Conservation (phyloP, 1,140 invertebrate species). For the Lethrus apterus region DNA sequence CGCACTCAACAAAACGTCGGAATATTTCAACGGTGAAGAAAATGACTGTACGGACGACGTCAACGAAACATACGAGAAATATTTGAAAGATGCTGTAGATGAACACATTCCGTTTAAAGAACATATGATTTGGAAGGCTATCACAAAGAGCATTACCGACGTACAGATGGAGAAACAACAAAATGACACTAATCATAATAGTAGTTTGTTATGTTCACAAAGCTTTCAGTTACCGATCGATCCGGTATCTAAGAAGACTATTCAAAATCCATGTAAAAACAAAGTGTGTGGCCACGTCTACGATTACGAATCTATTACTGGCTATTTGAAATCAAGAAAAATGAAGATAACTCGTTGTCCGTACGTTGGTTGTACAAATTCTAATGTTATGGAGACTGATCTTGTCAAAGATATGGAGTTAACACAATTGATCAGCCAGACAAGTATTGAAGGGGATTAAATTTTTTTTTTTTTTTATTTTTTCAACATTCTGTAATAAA, state of each 20-base stretch:
- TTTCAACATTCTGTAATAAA: no score
- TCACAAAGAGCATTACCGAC: conserved; percentile 21
- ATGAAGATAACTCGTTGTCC: conserved; percentile 27
- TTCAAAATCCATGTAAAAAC: conserved; percentile 27
- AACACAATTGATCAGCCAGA: no score
- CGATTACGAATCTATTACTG: conserved; percentile 25
- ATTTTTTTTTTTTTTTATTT: no score
- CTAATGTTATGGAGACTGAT: conserved; percentile 21
- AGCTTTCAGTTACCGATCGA: conserved; percentile 29
- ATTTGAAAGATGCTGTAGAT: conserved; percentile 11
- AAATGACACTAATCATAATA: conserved; percentile 21
- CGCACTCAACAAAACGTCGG: conserved; percentile 19
- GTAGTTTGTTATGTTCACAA: conserved; percentile 26
- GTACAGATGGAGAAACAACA: conserved; percentile 19
- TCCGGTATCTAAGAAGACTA: conserved; percentile 27
- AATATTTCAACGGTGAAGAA: conserved; percentile 18
- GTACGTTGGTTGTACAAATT: conserved; percentile 30
- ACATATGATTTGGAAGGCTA: conserved; percentile 23
- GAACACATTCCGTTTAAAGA: conserved; percentile 14
- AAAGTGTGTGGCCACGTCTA: conserved; percentile 30
- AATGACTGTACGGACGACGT: conserved; percentile 18
- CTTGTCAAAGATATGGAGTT: conserved; percentile 23
- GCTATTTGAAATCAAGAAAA: conserved; percentile 29
- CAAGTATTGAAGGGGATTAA: no score
- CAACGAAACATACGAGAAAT: conserved; percentile 22